Evolutionary conservation across 2,797 vertebrate genomes (phyloP).

Genomic region (Emys orbicularis): DNA sequence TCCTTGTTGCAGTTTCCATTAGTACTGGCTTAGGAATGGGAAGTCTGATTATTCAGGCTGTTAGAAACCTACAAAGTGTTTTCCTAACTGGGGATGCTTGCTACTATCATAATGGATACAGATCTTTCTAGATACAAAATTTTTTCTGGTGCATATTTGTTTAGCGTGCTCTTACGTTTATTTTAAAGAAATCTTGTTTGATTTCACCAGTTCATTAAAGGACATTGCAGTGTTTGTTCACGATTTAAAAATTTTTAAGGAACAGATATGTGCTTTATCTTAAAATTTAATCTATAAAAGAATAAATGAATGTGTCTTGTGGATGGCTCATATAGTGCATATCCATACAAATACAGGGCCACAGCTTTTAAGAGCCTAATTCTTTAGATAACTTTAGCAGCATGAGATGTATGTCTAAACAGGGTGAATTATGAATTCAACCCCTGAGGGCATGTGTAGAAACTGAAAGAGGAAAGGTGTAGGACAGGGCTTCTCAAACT

Average conservation of each 20-base stretch:
- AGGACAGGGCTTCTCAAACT: too few species aligned
- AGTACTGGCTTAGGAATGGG: constrained; percentile 9
- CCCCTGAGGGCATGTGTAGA: background rate
- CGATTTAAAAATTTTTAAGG: background rate
- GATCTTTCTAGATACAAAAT: background rate
- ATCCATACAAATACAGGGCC: background rate
- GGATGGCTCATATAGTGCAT: background rate
- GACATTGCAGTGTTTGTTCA: background rate
- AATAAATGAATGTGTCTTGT: background rate
- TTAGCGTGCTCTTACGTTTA: background rate
- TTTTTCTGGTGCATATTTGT: background rate
- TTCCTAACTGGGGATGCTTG: background rate
- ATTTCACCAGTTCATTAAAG: background rate
- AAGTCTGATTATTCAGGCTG: background rate
- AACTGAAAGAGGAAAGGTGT: background rate
- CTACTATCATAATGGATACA: background rate
- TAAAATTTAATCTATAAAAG: background rate
- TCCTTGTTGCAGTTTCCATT: constrained; percentile 22
- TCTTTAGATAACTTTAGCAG: background rate
- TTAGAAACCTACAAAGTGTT: background rate
- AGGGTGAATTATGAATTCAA: background rate
- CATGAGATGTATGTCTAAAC: background rate
- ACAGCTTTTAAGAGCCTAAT: background rate
- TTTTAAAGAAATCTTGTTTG: background rate
- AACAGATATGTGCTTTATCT: background rate